phyloP scores from a whole-genome alignment of 1,140 invertebrate species.

The Trichogramma pretiosum region DNA sequence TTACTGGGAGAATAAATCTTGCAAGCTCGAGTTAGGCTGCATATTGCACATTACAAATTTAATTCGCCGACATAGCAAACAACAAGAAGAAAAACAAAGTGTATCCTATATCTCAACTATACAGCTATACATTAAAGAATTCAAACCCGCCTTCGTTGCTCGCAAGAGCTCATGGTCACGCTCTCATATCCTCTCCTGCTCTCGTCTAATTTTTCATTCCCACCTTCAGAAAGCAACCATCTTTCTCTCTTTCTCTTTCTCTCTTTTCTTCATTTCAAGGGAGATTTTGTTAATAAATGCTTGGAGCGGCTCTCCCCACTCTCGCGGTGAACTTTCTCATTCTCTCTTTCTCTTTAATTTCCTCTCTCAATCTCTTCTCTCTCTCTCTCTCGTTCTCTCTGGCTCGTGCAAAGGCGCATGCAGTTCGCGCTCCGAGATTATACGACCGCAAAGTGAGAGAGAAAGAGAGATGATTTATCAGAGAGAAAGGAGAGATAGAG shows the following conservation, averaged over 20 bases:
- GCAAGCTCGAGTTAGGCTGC: too few species aligned
- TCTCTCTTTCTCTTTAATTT: conserved; percentile 5
- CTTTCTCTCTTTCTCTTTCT: conserved; percentile 11
- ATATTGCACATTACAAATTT: too few species aligned
- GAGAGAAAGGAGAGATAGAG: neutral
- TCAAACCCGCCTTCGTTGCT: too few species aligned
- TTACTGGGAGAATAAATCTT: too few species aligned
- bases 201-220: conserved; percentile 8
- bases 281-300: conserved; percentile 19
- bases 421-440: conserved; percentile 14
- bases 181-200: conserved; percentile 18
- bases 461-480: conserved; percentile 21
- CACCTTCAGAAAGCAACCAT: too few species aligned
- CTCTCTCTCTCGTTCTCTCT: conserved; percentile 20
- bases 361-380: conserved; percentile 28
- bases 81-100: too few species aligned
- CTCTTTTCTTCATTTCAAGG: conserved; percentile 20
- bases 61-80: too few species aligned
- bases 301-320: neutral
- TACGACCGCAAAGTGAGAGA: conserved; percentile 11
- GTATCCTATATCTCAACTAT: too few species aligned
- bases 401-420: neutral
- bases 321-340: neutral
- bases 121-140: too few species aligned
- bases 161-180: conserved; percentile 8